Evolutionary conservation across 2,797 vertebrate species (phyloP), one percentile per base, ranked within the genome.

Genomic region (Falco columbarius): DNA sequence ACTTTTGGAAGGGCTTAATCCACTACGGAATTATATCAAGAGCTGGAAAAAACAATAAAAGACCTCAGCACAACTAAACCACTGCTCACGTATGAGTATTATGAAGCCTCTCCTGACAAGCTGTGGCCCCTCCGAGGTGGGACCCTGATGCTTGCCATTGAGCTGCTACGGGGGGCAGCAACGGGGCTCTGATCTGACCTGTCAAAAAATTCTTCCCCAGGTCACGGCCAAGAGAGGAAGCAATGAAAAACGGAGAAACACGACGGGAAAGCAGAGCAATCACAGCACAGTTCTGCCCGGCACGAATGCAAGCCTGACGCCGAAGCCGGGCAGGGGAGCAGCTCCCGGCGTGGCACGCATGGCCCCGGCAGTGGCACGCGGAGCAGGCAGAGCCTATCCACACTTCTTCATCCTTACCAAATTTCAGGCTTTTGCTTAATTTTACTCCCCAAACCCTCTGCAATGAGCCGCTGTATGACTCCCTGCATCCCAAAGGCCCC

Each of bases 361-460:
- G 1, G 16, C 14, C 20, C 17, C 47, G 27, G 58, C 20, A 14
- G 70, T 9, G 70, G 30, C 1, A 2, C 7, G 1, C 2, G 21
- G 55, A 62, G 55, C 40, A 9, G 30, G 27, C 56, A 63, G 49
- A 63, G 15, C 56, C 63, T 36, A 14, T 27, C 30, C 8, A 0
- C 3, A 20, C 36, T 38, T 38, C 63, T 23, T 52, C 5, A 24
- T 6, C 42, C 36, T 38, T 27, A 19, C n/a, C 14, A 23, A 76
- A 32, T 36, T 20, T 24, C 58, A 66, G 38, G 15, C 7, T 47
- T 54, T 66, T 40, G 27, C 46, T 54, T 42, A 7, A 24, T 32
- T 77, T 54, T 36, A 32, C 52, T n/a, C 65, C 32, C 84, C 18
- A 46, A 32, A 17, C 44, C 6, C 12, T 49, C 42, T 18, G 46